Base-by-base conservation (phyloP, 1,140 invertebrate genomes). In the Lucilia cuprina region DNA sequence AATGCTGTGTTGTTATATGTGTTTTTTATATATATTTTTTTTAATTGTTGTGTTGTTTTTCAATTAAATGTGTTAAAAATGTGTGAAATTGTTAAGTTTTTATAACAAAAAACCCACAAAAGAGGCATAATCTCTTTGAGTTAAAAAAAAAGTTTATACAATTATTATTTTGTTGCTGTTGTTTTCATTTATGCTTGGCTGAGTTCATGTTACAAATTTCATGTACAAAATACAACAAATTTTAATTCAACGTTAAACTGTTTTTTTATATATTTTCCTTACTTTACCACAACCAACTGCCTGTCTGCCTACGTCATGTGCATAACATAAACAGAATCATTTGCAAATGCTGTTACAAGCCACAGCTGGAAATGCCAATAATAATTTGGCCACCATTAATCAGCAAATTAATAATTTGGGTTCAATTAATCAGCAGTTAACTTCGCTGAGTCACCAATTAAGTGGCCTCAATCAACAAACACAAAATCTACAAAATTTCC, bases 331-430 rank as follows among this genome's bases (percentile, higher is more conserved):
- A 34, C 82, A 90, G 84, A 88, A 87, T 55, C 88, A 90, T 83
- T 85, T 91, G 86, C 90, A 90, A 83, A 75, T 91, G 87, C 84
- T 91, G 83, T 86, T 91, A 19, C 89, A 91, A 85, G 89, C 89
- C 55, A 87, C 90, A 85, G 77, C 77, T 50, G 87, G 88, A 86
- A 91, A 89, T 80, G 74, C 65, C 85, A 91, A 90, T 85, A 91
- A 91, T 84, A 91, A 90, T 55, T 83, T 91, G 87, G 89, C 90
- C 83, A 88, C 90, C 34, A 91, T 91, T 77, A 91, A 88, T 84
- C 90, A 91, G 83, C 90, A 91, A 82, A 91, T 91, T n/a, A 91
- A 87, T 85, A 91, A 89, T 85, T 82, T 91, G 85, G 90, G 90
- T 80, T 89, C 86, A 84, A 91, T 91, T 74, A 91, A 91, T 84